Conservation (phyloP, 2,797 vertebrate species). For the Rhinichthys osculus region DNA sequence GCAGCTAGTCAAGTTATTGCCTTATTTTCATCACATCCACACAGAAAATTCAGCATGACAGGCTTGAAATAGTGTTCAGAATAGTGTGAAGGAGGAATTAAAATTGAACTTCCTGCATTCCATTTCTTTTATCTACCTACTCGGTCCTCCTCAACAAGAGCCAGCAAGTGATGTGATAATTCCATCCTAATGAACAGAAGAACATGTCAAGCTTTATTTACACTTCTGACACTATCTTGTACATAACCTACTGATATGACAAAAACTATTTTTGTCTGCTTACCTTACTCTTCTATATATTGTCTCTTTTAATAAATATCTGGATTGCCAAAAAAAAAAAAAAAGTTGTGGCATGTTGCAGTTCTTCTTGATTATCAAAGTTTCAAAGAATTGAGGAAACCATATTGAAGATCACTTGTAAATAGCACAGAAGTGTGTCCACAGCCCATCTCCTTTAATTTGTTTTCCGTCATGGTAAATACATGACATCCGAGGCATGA, state of each 20-base stretch:
- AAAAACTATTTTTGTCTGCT: not conserved
- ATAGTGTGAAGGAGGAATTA: not conserved
- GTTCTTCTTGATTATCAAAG: not conserved
- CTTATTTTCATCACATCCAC: not conserved
- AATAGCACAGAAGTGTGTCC: not conserved
- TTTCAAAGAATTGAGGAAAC: not conserved
- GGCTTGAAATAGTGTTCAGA: slow-evolving; percentile 3
- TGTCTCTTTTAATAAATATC: not conserved
- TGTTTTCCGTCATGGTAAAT: not conserved
- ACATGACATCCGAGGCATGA: not conserved
- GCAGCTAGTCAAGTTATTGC: not conserved
- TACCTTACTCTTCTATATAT: not conserved
- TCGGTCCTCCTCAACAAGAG: not conserved
- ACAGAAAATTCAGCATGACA: not conserved
- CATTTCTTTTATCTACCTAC: not conserved
- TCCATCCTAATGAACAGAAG: not conserved
- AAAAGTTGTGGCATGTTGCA: not conserved
- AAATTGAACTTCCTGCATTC: not conserved
- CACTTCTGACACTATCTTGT: not conserved
- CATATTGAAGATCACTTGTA: not conserved
- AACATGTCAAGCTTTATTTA: slow-evolving; percentile 10
- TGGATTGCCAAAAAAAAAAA: not conserved
- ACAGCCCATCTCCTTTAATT: not conserved
- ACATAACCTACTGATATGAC: not conserved
- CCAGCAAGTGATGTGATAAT: not conserved